Evolutionary conservation across 2,888 invertebrate genomes (phyloP).

Genomic region (Hyppa rectilinea): DNA sequence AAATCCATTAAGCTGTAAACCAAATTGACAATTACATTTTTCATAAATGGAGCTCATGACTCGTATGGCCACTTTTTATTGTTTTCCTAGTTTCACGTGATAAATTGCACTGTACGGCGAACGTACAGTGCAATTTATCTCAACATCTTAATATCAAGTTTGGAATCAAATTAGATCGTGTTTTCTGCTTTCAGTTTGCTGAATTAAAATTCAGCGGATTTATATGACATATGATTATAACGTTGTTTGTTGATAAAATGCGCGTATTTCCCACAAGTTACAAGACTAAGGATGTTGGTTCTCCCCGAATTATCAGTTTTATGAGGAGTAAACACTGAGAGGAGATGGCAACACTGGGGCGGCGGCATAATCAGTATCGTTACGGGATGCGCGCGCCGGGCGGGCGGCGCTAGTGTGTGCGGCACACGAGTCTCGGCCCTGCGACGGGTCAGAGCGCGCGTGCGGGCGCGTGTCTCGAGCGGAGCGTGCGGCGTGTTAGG

Average conservation of each 20-base stretch:
- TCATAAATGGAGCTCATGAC: background rate
- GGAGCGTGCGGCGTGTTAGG: conserved; percentile 72
- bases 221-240: background rate
- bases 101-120: too few species aligned
- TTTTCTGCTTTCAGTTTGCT: conserved; percentile 4
- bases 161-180: background rate
- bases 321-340: conserved; percentile 59
- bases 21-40: conserved; percentile 9
- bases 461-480: conserved; percentile 71
- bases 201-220: background rate
- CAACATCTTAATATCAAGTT: background rate
- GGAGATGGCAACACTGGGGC: conserved; percentile 74
- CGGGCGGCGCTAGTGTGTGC: conserved; percentile 73
- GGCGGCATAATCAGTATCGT: conserved; percentile 66
- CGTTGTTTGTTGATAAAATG: background rate
- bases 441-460: conserved; percentile 81
- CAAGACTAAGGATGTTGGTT: conserved; percentile 17
- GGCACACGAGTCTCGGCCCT: conserved; percentile 75
- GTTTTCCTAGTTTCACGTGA: background rate
- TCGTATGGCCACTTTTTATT: background rate
- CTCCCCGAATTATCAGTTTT: conserved; percentile 34
- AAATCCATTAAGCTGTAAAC: background rate
- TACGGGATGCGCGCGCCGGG: conserved; percentile 74
- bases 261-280: conserved; percentile 17
- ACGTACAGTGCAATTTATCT: too few species aligned